Conservation (phyloP, 2,888 invertebrate genomes). For the Flexamia atlantica region DNA sequence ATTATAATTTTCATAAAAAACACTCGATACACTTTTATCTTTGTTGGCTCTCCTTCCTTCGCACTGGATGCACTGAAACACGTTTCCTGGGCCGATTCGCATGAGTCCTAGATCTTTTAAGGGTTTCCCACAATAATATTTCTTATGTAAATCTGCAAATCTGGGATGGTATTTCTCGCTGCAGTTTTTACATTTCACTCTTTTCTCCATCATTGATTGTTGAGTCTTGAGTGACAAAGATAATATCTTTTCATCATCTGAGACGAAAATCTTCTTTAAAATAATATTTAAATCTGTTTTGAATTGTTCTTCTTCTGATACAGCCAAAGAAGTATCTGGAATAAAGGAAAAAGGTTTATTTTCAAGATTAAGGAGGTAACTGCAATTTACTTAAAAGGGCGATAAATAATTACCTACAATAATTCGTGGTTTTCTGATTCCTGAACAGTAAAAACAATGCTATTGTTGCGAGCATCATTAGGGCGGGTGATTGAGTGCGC, state of each 20-base stretch:
- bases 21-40: background rate
- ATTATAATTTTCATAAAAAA: background rate
- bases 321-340: background rate
- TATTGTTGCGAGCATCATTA: too few species aligned
- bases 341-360: background rate
- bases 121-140: background rate
- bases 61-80: background rate
- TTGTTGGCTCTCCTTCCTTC: background rate
- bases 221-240: background rate
- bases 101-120: background rate
- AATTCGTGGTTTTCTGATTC: too few species aligned
- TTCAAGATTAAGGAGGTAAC: too few species aligned
- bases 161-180: background rate
- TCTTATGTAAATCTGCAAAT: background rate
- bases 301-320: background rate
- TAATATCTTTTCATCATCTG: background rate
- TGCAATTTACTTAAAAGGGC: too few species aligned
- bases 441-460: too few species aligned
- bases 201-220: background rate
- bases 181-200: slow-evolving; percentile 4
- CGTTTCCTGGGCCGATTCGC: background rate
- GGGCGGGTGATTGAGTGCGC: too few species aligned
- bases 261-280: background rate
- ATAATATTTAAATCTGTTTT: background rate
- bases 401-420: too few species aligned